A percentile compares a stretch with the other conserved stretches of the same genome.
Conservation (phyloP, 2,888 invertebrate genomes). For the Pheosia tremula region DNA sequence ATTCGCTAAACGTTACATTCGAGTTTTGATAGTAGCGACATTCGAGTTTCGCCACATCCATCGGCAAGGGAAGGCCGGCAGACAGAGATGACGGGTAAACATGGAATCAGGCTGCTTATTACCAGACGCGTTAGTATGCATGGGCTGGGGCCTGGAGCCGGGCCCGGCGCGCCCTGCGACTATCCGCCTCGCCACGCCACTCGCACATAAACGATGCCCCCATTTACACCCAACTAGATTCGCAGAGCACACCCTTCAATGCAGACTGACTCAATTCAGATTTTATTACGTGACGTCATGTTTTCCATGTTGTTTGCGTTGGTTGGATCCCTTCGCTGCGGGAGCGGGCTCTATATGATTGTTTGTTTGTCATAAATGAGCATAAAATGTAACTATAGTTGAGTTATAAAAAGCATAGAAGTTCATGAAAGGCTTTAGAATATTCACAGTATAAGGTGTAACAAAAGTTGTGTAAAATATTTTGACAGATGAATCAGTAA, state of each 20-base stretch:
- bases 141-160: slow-evolving; percentile 69
- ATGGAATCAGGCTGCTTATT: slow-evolving; percentile 76
- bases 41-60: slow-evolving; percentile 3
- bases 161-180: slow-evolving; percentile 57
- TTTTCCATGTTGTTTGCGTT: slow-evolving; percentile 20
- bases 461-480: no score
- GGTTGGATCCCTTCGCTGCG: slow-evolving; percentile 2
- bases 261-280: slow-evolving; percentile 59
- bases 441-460: no score
- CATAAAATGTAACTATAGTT: not conserved
- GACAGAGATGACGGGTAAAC: slow-evolving; percentile 56
- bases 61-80: slow-evolving; percentile 7
- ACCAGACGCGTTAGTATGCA: slow-evolving; percentile 79
- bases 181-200: slow-evolving; percentile 56
- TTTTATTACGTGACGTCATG: slow-evolving; percentile 50
- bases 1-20: not conserved
- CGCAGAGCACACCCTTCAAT: slow-evolving; percentile 49
- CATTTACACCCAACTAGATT: slow-evolving; percentile 67
- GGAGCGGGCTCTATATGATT: not conserved
- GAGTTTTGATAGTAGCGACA: slow-evolving; percentile 1
- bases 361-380: not conserved
- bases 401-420: no score
- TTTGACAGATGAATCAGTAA: no score
- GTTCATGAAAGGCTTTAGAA: no score
- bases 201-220: slow-evolving; percentile 69